Base-by-base conservation (phyloP, 2,113 vertebrate genomes). In the Cyphomyrus discorhynchus region DNA sequence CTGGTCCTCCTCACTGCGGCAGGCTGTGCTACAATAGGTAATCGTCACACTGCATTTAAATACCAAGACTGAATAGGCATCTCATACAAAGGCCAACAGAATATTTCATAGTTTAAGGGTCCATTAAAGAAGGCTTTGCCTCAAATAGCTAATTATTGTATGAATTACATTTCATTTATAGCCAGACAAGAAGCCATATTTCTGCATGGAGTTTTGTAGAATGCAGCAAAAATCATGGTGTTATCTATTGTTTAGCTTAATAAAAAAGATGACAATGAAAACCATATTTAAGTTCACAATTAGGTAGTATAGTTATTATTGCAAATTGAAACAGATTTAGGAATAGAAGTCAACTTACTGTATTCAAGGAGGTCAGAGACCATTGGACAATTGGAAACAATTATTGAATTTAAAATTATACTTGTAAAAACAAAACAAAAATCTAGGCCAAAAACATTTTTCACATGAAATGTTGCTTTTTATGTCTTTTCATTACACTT, bases 71-170 rank as follows among this genome's bases (percentile, higher is more conserved):
- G 35, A 39, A 80, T 39, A 42, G 74, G 17, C 35, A 42, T 80
- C 74, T 80, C 74, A 42, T 7, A 80, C 35, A 80, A 80, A 80
- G 74, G 74, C 35, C 11, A 80, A 7, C 74, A 80, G 31, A 35
- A 80, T 80, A 42, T 80, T 80, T 80, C 74, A 80, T 80, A 80
- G 74, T 80, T 80, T 42, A 42, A 80, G 74, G 74, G 74, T 17
- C 74, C 39, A 80, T 80, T 39, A 80, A 35, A 17, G 35, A 80
- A 80, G 74, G 13, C 74, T 42, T 80, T 80, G 7, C 74, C 74
- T 39, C 74, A 5, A 80, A 42, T 42, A 39, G 74, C 74, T 80
- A 80, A 80, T 80, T 80, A 80, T 80, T 80, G 39, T 42, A 80
- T 80, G 35, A 80, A 80, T 80, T 80, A 80, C 35, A 19, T 42